A percentile compares a stretch with the other conserved stretches of the same genome.
phyloP scores from a whole-genome alignment of 2,113 vertebrate species.

The Phyllopteryx taeniolatus region DNA sequence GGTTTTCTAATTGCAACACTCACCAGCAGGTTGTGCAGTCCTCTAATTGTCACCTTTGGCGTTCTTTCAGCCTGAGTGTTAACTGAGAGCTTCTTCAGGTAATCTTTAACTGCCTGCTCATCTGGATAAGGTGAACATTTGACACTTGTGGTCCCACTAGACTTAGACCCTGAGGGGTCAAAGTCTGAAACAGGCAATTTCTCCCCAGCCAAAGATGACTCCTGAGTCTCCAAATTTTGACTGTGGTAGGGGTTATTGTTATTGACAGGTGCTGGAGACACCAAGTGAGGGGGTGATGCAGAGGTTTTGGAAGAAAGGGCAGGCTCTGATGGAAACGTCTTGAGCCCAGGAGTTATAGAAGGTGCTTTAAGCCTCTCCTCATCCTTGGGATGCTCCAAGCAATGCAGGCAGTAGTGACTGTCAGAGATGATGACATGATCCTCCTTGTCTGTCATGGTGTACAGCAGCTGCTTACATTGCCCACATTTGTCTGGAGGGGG shows the following conservation, averaged over 20 bases:
- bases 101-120: conserved; percentile 79
- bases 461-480: conserved; percentile 91
- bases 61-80: conserved; percentile 49
- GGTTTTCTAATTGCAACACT: conserved; percentile 8
- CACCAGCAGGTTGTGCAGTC: conserved; percentile 59
- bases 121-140: conserved; percentile 70
- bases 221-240: conserved; percentile 13
- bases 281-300: background rate
- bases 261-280: background rate
- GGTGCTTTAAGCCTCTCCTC: conserved; percentile 48
- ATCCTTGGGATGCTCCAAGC: conserved; percentile 74
- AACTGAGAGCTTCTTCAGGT: conserved; percentile 74
- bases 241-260: background rate
- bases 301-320: conserved; percentile 41
- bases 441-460: conserved; percentile 97
- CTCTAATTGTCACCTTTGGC: conserved; percentile 52
- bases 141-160: conserved; percentile 15
- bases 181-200: conserved; percentile 23
- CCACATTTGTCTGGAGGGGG: conserved; percentile 86
- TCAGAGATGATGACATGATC: conserved; percentile 99
- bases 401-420: conserved; percentile 86
- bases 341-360: conserved; percentile 15
- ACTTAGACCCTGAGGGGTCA: background rate
- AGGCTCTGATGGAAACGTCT: conserved; percentile 62
- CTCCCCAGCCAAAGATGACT: conserved; percentile 36